Base-by-base conservation (phyloP, 2,797 vertebrate species). In the Emydoidea blandingii region DNA sequence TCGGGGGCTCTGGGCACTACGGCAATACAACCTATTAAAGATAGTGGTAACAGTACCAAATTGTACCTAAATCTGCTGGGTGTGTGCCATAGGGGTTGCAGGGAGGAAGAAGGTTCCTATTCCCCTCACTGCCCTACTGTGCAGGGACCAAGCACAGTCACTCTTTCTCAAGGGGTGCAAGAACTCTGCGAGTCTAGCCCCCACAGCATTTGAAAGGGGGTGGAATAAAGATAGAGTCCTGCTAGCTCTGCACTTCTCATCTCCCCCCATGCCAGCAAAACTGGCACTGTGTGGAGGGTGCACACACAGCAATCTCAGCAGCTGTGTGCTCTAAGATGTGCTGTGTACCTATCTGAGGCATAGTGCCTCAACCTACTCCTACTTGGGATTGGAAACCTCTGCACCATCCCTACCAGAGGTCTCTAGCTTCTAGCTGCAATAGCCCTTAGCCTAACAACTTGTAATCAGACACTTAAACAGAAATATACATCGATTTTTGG, bases 41-140 rank as follows among this genome's bases (percentile, higher is more conserved):
- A 34, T 27, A 3, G 57, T 0, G 0, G 41, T 84, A 91, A 65
- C 1, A 6, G 29, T 81, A 4, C n/a, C 3, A 0, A 0, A 1
- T 83, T 47, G 14, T 37, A 16, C 34, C 34, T 65, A 4, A 65
- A n/a, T 65, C 62, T 65, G 34, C 8, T 19, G 11, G 31, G 3
- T 62, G 12, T 31, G 59, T 62, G 59, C 19, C 50, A 6, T 5
- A 15, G 21, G 23, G n/a, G 5, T 12, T 37, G 21, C n/a, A 41
- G 21, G 4, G 7, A 54, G 52, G 23, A 52, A 25, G n/a, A 53
- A 41, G 50, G 34, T 8, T n/a, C 50, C 21, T 16, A 29, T 81
- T 25, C n/a, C 25, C 25, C 23, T n/a, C 34, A 10, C 21, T 79
- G 16, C 49, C 49, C 6, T 62, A 62, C 29, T 62, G 59, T 62